Percentiles rank a stretch among this genome's conserved stretches.
Evolutionary conservation across 2,888 invertebrate species (phyloP).

Genomic region (Bembecia ichneumoniformis): DNA sequence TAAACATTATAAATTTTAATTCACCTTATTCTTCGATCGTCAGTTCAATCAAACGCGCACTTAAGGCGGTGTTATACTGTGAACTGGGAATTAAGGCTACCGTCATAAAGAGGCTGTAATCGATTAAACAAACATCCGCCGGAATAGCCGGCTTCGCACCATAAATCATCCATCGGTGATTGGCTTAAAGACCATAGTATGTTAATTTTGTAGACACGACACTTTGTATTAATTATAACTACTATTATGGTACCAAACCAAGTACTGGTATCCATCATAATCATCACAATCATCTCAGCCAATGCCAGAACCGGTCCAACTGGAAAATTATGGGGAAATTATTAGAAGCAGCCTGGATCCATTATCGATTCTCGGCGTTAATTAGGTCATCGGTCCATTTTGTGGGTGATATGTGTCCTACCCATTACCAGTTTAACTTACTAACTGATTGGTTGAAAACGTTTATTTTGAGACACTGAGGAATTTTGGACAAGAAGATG

Average conservation of each 20-base stretch:
- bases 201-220: conserved; percentile 2
- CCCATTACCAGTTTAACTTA: no score
- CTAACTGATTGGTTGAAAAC: no score
- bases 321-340: not conserved
- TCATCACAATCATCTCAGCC: no score
- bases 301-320: not conserved
- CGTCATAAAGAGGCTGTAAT: conserved; percentile 48
- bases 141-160: conserved; percentile 31
- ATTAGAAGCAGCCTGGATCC: no score
- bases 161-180: conserved; percentile 61
- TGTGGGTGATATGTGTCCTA: no score
- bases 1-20: not conserved
- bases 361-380: no score
- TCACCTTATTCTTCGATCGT: not conserved
- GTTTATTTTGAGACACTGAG: no score
- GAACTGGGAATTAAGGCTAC: conserved; percentile 26
- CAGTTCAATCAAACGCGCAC: conserved; percentile 3
- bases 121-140: conserved; percentile 69
- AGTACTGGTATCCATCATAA: no score
- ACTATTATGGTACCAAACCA: not conserved
- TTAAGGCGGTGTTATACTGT: conserved; percentile 15
- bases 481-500: no score
- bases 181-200: conserved; percentile 35
- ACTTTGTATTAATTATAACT: not conserved
- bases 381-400: no score